A percentile compares a stretch with the other conserved stretches of the same genome.
These are phyloP conservation scores for Rhinophrynus dorsalis DNA, from an alignment of 2,797 vertebrate genomes.

Conservation along the genomic window DNA sequence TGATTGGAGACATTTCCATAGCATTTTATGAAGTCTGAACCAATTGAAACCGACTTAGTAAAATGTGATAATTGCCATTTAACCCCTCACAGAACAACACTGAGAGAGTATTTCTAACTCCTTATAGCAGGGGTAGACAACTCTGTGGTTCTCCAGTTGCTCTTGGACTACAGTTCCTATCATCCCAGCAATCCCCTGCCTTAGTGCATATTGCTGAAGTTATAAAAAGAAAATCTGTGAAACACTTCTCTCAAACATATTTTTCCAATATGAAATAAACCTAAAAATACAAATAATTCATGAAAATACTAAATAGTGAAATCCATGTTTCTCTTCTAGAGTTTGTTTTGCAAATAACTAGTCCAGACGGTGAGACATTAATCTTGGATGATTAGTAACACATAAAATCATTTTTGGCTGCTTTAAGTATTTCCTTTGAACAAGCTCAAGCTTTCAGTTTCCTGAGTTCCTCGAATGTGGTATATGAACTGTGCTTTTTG, in stretches of 20 bases:
- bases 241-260: neutral
- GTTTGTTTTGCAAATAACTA: neutral
- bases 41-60: too few species aligned
- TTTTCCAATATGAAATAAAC: neutral
- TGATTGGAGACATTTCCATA: too few species aligned
- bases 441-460: slow-evolving; percentile 1
- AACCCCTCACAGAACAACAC: too few species aligned
- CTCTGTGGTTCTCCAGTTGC: too few species aligned
- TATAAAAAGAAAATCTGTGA: neutral
- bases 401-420: slow-evolving; percentile 8
- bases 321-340: neutral
- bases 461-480: neutral
- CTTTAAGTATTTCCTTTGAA: slow-evolving; percentile 13
- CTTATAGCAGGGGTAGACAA: too few species aligned
- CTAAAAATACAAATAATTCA: neutral
- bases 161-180: too few species aligned
- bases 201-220: too few species aligned
- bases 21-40: too few species aligned
- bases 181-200: too few species aligned
- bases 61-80: too few species aligned
- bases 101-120: too few species aligned
- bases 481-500: slow-evolving; percentile 24
- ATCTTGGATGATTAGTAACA: slow-evolving; percentile 1
- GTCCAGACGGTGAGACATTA: neutral
- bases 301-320: neutral